These are phyloP conservation scores for Drosophila aldrichi DNA, from an alignment of 2,888 invertebrate species.

Conservation along the genomic window DNA sequence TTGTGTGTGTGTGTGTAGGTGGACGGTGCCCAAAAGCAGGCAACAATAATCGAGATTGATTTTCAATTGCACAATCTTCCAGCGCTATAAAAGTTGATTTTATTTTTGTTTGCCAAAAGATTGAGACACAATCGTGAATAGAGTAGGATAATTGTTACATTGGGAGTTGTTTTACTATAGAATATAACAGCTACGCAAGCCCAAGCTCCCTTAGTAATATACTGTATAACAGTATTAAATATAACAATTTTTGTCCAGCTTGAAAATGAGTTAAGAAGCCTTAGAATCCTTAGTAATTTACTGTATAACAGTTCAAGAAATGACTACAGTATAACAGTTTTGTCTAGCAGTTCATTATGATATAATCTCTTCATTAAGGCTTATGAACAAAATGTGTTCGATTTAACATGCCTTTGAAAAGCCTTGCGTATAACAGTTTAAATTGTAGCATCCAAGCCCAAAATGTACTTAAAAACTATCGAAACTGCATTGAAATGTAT, in stretches of 20 bases:
- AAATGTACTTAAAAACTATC: background rate
- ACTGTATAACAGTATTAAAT: too few relatives aligned
- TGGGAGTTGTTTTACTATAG: too few relatives aligned
- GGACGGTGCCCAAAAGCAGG: slow-evolving; percentile 55
- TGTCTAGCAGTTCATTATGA: background rate
- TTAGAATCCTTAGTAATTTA: too few relatives aligned
- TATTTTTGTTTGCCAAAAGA: background rate
- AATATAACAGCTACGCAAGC: too few relatives aligned
- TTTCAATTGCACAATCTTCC: slow-evolving; percentile 28
- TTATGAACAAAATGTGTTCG: too few relatives aligned
- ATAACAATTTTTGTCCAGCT: too few relatives aligned
- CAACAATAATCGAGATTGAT: slow-evolving; percentile 67
- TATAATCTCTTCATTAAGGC: too few relatives aligned
- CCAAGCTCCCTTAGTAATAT: too few relatives aligned
- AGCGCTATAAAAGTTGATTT: background rate
- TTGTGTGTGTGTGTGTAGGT: slow-evolving; percentile 12
- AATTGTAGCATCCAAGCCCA: background rate
- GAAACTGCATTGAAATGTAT: too few relatives aligned
- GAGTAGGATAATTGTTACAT: background rate
- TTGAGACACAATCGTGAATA: background rate
- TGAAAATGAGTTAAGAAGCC: too few relatives aligned
- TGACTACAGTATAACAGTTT: background rate
- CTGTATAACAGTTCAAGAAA: background rate
- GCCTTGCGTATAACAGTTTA: background rate
- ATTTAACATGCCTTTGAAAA: too few relatives aligned